Percentiles rank a stretch among this genome's conserved stretches.
phyloP scores from a whole-genome alignment of 1,140 invertebrate genomes.

The Procambarus clarkii region DNA sequence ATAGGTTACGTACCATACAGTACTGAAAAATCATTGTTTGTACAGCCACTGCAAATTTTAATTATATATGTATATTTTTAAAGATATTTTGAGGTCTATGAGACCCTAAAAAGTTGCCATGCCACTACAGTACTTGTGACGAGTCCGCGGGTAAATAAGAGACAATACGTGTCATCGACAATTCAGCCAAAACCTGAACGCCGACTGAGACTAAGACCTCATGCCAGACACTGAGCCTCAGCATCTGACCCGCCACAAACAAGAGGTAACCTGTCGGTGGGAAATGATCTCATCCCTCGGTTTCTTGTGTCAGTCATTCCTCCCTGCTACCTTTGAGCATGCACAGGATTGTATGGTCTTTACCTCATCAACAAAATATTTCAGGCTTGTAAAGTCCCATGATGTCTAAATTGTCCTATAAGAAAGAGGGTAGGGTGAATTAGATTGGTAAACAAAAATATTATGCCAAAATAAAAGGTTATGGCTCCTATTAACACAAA shows the following conservation, averaged over 20 bases:
- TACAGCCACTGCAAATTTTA: no score
- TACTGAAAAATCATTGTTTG: no score
- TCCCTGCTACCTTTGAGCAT: slow-evolving; percentile 48
- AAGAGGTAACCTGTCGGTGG: slow-evolving; percentile 7
- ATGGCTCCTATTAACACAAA: slow-evolving; percentile 20
- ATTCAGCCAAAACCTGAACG: no score
- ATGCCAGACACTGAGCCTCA: not conserved
- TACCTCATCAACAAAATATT: slow-evolving; percentile 87
- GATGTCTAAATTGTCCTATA: slow-evolving; percentile 86
- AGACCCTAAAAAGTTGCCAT: no score
- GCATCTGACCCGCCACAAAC: not conserved
- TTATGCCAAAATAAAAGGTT: slow-evolving; percentile 21
- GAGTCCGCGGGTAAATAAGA: no score
- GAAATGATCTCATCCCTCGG: slow-evolving; percentile 26
- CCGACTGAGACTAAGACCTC: not conserved
- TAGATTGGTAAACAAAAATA: slow-evolving; percentile 26
- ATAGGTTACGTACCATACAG: no score
- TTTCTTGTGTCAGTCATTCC: slow-evolving; percentile 37
- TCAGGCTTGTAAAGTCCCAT: slow-evolving; percentile 89
- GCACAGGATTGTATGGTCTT: slow-evolving; percentile 58
- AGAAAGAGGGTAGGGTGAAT: slow-evolving; percentile 65
- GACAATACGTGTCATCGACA: no score
- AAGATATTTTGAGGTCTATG: no score
- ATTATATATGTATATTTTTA: no score
- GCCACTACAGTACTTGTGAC: no score